Evolutionary conservation across 2,797 vertebrate genomes (phyloP).

Genomic region (Chloroceryle amazona): DNA sequence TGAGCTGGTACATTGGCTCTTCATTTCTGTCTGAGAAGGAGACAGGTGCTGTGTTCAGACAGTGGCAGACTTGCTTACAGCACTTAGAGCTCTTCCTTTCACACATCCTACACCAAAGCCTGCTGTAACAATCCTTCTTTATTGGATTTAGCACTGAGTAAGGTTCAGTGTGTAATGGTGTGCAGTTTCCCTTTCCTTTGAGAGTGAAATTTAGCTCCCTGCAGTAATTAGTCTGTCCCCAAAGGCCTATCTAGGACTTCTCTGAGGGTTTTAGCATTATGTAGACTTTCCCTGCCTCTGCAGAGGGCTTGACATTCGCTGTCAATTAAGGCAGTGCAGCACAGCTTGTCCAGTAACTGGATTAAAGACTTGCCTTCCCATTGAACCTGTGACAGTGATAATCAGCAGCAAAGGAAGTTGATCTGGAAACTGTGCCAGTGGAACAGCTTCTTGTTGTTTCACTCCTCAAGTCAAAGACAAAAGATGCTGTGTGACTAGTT

Average conservation of each 20-base stretch:
- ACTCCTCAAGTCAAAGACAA: constrained; percentile 35
- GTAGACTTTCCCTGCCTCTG: constrained; percentile 4
- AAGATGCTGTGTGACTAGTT: constrained; percentile 3
- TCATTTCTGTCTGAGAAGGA: neutral
- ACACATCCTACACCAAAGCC: neutral
- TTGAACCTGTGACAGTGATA: constrained; percentile 31
- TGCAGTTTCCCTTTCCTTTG: neutral
- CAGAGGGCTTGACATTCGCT: constrained; percentile 42
- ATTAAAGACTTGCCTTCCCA: constrained; percentile 40
- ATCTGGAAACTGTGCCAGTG: neutral
- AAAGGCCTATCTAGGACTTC: neutral
- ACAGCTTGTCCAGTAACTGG: constrained; percentile 42
- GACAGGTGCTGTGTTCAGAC: neutral
- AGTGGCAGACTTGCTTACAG: neutral
- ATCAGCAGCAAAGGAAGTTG: constrained; percentile 31
- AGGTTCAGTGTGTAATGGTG: neutral
- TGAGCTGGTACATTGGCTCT: neutral
- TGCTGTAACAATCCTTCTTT: neutral
- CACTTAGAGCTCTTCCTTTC: neutral
- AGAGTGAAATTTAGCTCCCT: constrained; percentile 3
- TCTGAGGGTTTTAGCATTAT: constrained; percentile 3
- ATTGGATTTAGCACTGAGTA: neutral
- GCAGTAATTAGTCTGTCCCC: constrained; percentile 35
- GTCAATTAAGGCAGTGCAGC: constrained; percentile 32
- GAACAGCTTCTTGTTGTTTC: neutral